A percentile compares a stretch with the other conserved stretches of the same genome.
These are phyloP conservation scores for Halcyon malimbica DNA, from an alignment of 2,113 vertebrate species.

Conservation along the genomic window DNA sequence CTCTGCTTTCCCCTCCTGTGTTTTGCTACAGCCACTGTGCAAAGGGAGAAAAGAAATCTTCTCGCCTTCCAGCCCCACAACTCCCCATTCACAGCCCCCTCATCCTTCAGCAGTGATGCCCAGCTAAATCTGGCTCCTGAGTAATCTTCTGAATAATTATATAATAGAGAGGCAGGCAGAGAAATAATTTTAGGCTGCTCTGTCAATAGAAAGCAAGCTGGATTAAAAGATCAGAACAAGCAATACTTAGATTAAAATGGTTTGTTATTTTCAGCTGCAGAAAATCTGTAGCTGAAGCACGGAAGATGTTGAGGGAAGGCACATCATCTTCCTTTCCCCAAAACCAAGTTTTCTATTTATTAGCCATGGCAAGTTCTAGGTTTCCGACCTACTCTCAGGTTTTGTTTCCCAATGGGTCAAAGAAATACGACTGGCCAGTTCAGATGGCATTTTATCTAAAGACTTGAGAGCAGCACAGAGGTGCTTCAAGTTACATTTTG, in stretches of 20 bases:
- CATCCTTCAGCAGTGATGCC: neutral
- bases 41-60: neutral
- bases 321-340: neutral
- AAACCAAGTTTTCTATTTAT: fast-evolving
- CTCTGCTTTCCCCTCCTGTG: fast-evolving
- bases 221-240: slow-evolving; percentile 67
- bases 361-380: neutral
- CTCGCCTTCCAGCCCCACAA: neutral
- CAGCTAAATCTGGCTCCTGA: slow-evolving; percentile 8
- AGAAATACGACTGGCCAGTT: neutral
- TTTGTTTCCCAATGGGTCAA: neutral
- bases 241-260: slow-evolving; percentile 54
- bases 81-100: neutral
- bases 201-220: slow-evolving; percentile 24
- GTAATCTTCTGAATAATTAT: slow-evolving; percentile 65
- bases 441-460: neutral
- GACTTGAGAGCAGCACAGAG: fast-evolving
- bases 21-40: neutral
- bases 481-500: neutral
- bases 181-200: slow-evolving; percentile 29
- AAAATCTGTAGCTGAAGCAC: neutral
- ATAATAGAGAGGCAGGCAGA: slow-evolving; percentile 38
- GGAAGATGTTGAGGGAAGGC: neutral
- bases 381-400: neutral
- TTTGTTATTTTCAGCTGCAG: slow-evolving; percentile 18